A percentile compares a stretch with the other conserved stretches of the same genome.
Conservation (phyloP, 2,797 vertebrate species). For the Danio jaintianensis region DNA sequence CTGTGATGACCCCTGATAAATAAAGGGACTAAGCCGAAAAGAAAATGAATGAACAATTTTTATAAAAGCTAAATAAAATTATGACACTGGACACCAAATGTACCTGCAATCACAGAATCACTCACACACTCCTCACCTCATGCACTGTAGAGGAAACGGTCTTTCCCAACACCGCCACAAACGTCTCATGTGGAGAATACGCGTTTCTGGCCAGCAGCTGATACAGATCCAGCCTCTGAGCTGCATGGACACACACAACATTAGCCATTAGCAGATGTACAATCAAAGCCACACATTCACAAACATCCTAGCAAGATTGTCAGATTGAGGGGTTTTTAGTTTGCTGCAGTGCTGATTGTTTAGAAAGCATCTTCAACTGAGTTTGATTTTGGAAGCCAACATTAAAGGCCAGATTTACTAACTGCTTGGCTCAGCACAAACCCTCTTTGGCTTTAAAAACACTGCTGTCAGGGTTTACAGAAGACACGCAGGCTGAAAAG, state of each 20-base stretch:
- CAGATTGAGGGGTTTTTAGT: background rate
- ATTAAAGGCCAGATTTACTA: too few species aligned
- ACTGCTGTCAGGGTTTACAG: too few species aligned
- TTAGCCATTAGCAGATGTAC: conserved; percentile 13
- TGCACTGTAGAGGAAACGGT: conserved; percentile 79
- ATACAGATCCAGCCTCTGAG: conserved; percentile 81
- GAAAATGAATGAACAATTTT: too few species aligned
- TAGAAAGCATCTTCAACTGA: background rate
- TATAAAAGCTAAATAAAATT: too few species aligned
- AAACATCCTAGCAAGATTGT: background rate
- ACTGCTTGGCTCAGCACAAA: too few species aligned
- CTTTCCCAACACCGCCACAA: conserved; percentile 83
- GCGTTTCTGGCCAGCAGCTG: conserved; percentile 81
- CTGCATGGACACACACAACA: conserved; percentile 63
- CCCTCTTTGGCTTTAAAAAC: too few species aligned
- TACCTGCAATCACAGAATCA: too few species aligned
- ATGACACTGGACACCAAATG: too few species aligned
- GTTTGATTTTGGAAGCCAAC: too few species aligned
- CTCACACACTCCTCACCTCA: conserved; percentile 64
- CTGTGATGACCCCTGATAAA: too few species aligned
- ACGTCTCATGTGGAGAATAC: conserved; percentile 77
- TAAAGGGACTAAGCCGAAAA: too few species aligned
- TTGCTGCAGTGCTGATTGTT: background rate
- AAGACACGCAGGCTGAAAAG: too few species aligned
- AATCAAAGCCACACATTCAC: background rate